Percentiles rank a stretch among this genome's conserved stretches.
Evolutionary conservation across 2,888 invertebrate species (phyloP).

Genomic region (Patella ulyssiponensis): DNA sequence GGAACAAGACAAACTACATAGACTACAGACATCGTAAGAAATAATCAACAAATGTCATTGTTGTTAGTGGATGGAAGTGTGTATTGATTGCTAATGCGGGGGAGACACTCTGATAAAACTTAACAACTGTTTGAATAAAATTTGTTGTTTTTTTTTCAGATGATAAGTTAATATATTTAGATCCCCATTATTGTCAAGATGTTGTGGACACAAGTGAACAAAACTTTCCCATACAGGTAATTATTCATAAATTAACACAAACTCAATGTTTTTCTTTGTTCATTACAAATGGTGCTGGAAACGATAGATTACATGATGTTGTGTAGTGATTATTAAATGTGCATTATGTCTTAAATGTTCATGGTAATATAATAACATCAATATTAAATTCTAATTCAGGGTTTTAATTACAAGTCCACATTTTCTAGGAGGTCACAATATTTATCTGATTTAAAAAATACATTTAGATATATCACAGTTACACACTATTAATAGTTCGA

Average conservation of each 20-base stretch:
- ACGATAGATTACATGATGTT: not conserved
- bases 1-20: too few relatives aligned
- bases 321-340: not conserved
- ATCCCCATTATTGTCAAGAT: slow-evolving; percentile 95
- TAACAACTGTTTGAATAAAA: not conserved
- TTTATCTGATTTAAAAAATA: too few relatives aligned
- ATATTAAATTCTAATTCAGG: not conserved
- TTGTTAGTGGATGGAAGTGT: too few relatives aligned
- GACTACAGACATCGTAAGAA: too few relatives aligned
- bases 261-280: not conserved
- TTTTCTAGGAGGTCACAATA: too few relatives aligned
- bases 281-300: too few relatives aligned
- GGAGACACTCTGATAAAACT: not conserved
- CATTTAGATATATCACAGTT: too few relatives aligned
- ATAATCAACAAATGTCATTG: too few relatives aligned
- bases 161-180: slow-evolving; percentile 90
- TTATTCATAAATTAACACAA: slow-evolving; percentile 3
- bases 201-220: slow-evolving; percentile 87
- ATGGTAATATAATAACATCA: not conserved
- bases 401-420: not conserved
- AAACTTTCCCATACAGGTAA: slow-evolving; percentile 78
- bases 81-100: not conserved
- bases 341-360: not conserved
- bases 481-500: too few relatives aligned
- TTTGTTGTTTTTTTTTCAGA: slow-evolving; percentile 74